These are phyloP conservation scores for Blera fallax DNA, from an alignment of 2,888 invertebrate genomes.

Conservation along the genomic window DNA sequence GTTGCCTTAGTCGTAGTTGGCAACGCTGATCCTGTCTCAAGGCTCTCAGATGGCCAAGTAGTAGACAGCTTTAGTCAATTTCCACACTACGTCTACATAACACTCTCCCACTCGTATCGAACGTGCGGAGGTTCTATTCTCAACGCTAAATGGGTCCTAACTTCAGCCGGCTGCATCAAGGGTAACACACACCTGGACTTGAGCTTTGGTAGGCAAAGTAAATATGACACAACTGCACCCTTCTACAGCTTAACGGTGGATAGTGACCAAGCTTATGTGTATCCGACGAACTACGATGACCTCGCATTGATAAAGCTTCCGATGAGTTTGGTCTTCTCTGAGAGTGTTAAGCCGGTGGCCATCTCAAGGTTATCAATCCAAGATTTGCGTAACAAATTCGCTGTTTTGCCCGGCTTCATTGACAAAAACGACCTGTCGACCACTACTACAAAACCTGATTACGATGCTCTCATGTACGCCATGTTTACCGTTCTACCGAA, in stretches of 20 bases:
- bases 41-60: constrained; percentile 45
- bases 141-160: constrained; percentile 29
- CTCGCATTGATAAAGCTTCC: constrained; percentile 49
- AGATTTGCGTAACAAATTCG: neutral
- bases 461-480: neutral
- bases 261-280: neutral
- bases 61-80: constrained; percentile 55
- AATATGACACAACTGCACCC: neutral
- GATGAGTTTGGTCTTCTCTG: constrained; percentile 4
- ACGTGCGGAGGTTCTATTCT: constrained; percentile 56
- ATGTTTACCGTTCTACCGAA: constrained; percentile 34
- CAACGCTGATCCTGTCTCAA: neutral
- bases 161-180: constrained; percentile 25
- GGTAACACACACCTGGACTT: neutral
- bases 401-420: constrained; percentile 59
- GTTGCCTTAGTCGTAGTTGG: neutral
- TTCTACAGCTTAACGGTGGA: constrained; percentile 24
- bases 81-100: constrained; percentile 61
- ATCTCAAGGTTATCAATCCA: neutral
- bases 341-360: neutral
- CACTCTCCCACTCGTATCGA: neutral
- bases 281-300: constrained; percentile 61
- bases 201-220: neutral
- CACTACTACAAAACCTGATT: neutral
- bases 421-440: neutral